Evolutionary conservation across 2,113 vertebrate species (phyloP), one percentile per base, ranked within the genome.

Genomic region (Toxostoma redivivum): DNA sequence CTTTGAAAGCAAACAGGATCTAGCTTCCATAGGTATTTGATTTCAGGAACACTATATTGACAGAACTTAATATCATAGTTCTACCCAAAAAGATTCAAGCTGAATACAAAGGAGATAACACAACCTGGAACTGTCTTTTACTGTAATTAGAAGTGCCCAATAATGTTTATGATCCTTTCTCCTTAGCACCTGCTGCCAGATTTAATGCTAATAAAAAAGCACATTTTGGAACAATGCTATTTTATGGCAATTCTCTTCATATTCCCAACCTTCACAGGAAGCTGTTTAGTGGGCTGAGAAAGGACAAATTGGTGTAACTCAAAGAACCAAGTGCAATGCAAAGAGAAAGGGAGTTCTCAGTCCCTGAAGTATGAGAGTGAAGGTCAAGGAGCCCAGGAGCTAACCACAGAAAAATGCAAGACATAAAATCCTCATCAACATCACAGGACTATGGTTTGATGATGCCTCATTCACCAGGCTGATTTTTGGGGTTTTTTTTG

Each of bases 91-190:
- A 66, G 40, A 33, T 5, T 74, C 11, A 8, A 22, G 35, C 21
- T 48, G 40, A 86, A 51, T 81, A 57, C 23, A 67, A 70, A 86
- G n/a, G 48, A 88, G 38, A 83, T 62, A 87, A 74, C 79, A 88
- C 76, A 96, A 94, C 57, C 67, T 92, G 81, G 19, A 91, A 86
- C 81, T 96, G 91, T 71, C 92, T 90, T 95, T 97, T 86, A 91
- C 82, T 94, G 80, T 96, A 97, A 97, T 97, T 97, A 98, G 92
- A 98, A 95, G 86, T 88, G 89, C 74, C 93, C 95, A 97, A 60
- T 92, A 95, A 94, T 66, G 73, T 97, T 97, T 96, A 97, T 84
- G 87, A 94, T 92, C 87, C 88, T 65, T 93, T 95, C 61, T 88
- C 95, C 77, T 88, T n/a, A 90, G 86, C 94, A 97, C 95, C 95